These are phyloP conservation scores for Hypomecis punctinalis DNA, from an alignment of 2,888 invertebrate genomes.

Conservation along the genomic window DNA sequence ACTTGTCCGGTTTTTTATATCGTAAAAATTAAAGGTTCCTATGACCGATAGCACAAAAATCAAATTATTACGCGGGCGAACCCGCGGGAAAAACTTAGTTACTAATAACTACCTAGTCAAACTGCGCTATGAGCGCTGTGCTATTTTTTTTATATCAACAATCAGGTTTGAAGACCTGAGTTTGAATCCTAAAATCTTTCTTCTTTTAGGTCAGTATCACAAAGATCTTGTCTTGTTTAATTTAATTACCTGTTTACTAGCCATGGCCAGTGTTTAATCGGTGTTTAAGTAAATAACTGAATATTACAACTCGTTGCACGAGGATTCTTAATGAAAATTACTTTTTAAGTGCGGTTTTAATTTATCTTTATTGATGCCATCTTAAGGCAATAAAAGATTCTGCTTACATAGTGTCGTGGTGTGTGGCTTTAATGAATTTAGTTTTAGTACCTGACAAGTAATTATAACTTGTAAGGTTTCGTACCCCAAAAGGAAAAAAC, in stretches of 20 bases:
- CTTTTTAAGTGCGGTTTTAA: slow-evolving; percentile 18
- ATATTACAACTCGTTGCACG: slow-evolving; percentile 16
- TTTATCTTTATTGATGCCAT: slow-evolving; percentile 10
- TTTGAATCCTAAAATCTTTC: not conserved
- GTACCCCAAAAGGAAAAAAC: too few species aligned
- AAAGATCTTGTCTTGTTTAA: slow-evolving; percentile 12
- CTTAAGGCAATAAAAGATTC: slow-evolving; percentile 6
- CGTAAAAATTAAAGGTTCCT: too few species aligned
- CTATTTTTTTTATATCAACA: too few species aligned
- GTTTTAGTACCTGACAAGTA: not conserved
- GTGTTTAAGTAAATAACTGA: slow-evolving; percentile 21
- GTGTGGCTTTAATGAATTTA: slow-evolving; percentile 17
- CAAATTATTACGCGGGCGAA: too few species aligned
- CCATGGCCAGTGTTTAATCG: slow-evolving; percentile 22
- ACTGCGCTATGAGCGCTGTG: too few species aligned
- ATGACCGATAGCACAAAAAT: too few species aligned
- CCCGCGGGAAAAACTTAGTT: too few species aligned
- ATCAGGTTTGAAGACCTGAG: not conserved
- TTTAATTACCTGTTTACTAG: slow-evolving; percentile 25
- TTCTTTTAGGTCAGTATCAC: not conserved
- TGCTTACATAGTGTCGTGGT: not conserved
- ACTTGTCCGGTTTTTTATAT: too few species aligned
- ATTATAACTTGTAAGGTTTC: too few species aligned
- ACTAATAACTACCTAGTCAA: too few species aligned
- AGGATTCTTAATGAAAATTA: slow-evolving; percentile 20